phyloP scores from a whole-genome alignment of 2,888 invertebrate species.

The Drosophila percnosoma region DNA sequence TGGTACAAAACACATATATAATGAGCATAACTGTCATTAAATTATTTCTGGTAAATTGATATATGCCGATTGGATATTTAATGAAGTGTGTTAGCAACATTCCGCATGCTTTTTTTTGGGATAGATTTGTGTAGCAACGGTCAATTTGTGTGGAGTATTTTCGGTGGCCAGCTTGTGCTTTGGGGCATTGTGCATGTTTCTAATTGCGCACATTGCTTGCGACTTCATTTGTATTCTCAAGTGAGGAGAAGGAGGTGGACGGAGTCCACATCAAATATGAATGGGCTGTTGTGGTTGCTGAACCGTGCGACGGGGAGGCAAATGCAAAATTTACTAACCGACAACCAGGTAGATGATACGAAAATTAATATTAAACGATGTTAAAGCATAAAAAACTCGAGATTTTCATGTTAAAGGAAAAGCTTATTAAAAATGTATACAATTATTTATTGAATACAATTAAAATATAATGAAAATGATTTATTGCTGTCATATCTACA shows the following conservation, averaged over 20 bases:
- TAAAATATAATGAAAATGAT: background rate
- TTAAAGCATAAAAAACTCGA: background rate
- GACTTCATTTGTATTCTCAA: constrained; percentile 15
- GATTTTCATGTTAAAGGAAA: background rate
- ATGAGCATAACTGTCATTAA: constrained; percentile 59
- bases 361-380: background rate
- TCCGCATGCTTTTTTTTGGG: constrained; percentile 15
- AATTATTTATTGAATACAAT: background rate
- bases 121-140: background rate
- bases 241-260: background rate
- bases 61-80: constrained; percentile 55
- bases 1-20: constrained; percentile 17
- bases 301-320: no score
- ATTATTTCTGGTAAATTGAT: constrained; percentile 60
- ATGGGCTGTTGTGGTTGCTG: constrained; percentile 2
- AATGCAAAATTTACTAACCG: background rate
- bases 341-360: background rate
- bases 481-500: background rate
- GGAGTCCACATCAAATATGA: constrained; percentile 15
- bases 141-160: background rate
- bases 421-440: background rate
- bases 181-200: constrained; percentile 31
- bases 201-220: constrained; percentile 38
- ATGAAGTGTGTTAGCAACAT: constrained; percentile 50
- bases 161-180: constrained; percentile 18